Evolutionary conservation across 2,113 vertebrate species (phyloP).

Genomic region (Sporophila hypoxantha): DNA sequence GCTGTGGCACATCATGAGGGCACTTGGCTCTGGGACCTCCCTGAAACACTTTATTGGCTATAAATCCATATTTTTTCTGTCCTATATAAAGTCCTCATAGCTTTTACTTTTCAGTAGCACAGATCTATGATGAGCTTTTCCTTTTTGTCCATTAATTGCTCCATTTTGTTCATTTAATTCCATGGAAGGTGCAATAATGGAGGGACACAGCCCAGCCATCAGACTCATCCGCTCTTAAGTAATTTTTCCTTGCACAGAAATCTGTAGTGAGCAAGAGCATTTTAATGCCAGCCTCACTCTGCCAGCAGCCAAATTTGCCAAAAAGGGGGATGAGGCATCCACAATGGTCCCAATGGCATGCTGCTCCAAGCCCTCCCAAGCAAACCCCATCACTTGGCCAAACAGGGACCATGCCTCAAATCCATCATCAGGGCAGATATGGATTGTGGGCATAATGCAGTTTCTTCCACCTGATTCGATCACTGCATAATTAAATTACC

Average conservation of each 20-base stretch:
- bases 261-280: neutral
- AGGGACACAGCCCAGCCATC: neutral
- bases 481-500: neutral
- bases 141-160: neutral
- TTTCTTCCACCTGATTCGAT: constrained; percentile 5
- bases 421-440: neutral
- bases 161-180: neutral
- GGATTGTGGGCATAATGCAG: neutral
- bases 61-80: neutral
- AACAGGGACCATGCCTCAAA: neutral
- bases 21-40: neutral
- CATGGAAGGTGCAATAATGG: accelerated
- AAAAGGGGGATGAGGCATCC: neutral
- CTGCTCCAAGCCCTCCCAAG: neutral
- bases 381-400: neutral
- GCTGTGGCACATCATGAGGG: neutral
- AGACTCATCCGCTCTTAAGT: neutral
- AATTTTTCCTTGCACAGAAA: neutral
- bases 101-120: neutral
- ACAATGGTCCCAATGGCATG: accelerated
- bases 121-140: neutral
- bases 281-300: neutral
- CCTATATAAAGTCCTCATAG: neutral
- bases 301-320: neutral
- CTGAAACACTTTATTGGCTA: neutral